Evolutionary conservation across 2,888 invertebrate genomes (phyloP).

Genomic region (Pilophorus perplexus): DNA sequence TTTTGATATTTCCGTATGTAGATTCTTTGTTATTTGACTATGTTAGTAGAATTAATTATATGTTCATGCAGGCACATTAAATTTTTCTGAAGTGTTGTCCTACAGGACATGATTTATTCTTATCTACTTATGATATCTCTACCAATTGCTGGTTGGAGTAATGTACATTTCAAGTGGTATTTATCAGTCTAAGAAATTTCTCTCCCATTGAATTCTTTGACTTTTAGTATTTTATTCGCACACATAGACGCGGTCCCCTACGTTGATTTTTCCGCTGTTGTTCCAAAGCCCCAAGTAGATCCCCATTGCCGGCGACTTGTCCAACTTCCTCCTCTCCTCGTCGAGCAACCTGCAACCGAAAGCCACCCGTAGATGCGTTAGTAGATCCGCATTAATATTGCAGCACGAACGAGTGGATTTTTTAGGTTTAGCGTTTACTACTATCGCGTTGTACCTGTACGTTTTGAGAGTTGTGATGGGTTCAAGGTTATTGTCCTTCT

Average conservation of each 20-base stretch:
- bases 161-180: too few relatives aligned
- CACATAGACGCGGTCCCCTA: conserved; percentile 15
- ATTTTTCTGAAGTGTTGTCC: too few relatives aligned
- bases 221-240: conserved; percentile 20
- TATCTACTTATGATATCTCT: too few relatives aligned
- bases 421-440: background rate
- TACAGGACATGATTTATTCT: too few relatives aligned
- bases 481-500: conserved; percentile 1
- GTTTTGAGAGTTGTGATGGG: conserved; percentile 31
- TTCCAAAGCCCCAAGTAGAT: conserved; percentile 16
- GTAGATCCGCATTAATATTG: background rate
- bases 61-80: too few relatives aligned
- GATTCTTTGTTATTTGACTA: too few relatives aligned
- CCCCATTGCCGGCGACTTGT: conserved; percentile 24
- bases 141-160: too few relatives aligned
- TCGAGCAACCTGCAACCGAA: conserved; percentile 5
- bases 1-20: too few relatives aligned
- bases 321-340: conserved; percentile 18
- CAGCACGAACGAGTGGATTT: background rate
- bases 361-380: background rate
- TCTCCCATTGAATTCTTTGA: too few relatives aligned
- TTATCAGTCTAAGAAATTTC: too few relatives aligned
- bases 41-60: too few relatives aligned
- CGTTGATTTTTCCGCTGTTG: background rate
- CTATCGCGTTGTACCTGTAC: conserved; percentile 26